These are phyloP conservation scores for Nixonia krombeini DNA, from an alignment of 1,140 invertebrate species.

Conservation along the genomic window DNA sequence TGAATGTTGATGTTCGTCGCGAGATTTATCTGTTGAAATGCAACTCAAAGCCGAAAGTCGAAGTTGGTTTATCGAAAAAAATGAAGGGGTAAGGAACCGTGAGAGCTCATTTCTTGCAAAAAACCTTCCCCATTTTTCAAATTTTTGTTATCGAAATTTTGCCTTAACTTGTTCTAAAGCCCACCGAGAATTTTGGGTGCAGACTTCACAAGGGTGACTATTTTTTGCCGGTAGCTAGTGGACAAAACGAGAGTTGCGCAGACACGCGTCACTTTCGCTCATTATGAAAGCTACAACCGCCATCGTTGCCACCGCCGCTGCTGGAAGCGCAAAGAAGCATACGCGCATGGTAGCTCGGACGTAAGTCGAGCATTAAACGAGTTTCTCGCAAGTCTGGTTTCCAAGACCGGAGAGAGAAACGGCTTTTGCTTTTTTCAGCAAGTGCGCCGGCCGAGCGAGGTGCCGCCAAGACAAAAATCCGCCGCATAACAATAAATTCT, in stretches of 20 bases:
- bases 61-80: too few relatives aligned
- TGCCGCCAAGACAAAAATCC: constrained; percentile 21
- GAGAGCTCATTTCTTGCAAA: too few relatives aligned
- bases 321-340: constrained; percentile 3
- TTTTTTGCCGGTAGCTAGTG: too few relatives aligned
- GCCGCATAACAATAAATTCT: constrained; percentile 21
- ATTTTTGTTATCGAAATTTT: too few relatives aligned
- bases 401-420: constrained; percentile 16
- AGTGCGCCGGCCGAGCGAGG: background rate
- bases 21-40: too few relatives aligned
- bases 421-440: background rate
- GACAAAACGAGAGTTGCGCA: constrained; percentile 5
- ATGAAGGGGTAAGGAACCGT: too few relatives aligned
- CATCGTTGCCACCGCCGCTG: constrained; percentile 1
- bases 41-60: too few relatives aligned
- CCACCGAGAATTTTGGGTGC: background rate
- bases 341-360: constrained; percentile 1
- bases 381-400: constrained; percentile 33
- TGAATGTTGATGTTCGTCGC: too few relatives aligned
- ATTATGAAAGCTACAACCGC: constrained; percentile 46
- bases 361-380: constrained; percentile 19
- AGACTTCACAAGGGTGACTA: too few relatives aligned
- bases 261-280: constrained; percentile 52
- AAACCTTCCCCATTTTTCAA: too few relatives aligned
- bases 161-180: too few relatives aligned